Conservation (phyloP, 1,140 invertebrate species). For the Atopsyche davidsoni region DNA sequence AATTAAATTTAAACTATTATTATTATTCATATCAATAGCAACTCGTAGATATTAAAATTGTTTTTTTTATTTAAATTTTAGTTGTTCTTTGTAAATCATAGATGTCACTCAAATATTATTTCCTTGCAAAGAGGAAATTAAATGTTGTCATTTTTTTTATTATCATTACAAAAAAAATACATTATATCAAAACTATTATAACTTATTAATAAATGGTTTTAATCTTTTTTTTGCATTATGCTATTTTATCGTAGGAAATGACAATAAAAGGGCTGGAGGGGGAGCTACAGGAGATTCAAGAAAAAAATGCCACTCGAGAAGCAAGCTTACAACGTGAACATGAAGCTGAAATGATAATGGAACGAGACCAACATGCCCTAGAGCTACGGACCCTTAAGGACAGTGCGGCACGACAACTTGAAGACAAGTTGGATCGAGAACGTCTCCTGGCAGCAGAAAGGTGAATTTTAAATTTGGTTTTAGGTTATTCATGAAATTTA, state of each 20-base stretch:
- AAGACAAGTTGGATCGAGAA: constrained; percentile 27
- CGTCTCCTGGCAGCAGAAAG: constrained; percentile 25
- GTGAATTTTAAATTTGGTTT: too few species aligned
- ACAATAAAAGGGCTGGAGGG: constrained; percentile 46
- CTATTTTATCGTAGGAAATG: constrained; percentile 35
- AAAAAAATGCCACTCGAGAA: constrained; percentile 33
- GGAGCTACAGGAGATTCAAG: constrained; percentile 44
- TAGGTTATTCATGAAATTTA: too few species aligned
- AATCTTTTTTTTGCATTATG: not conserved
- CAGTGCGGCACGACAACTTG: constrained; percentile 15
- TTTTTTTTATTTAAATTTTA: too few species aligned
- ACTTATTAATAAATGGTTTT: not conserved
- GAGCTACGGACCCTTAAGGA: constrained; percentile 27
- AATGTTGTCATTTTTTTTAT: too few species aligned
- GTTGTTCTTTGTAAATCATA: too few species aligned
- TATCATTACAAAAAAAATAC: too few species aligned
- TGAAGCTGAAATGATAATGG: constrained; percentile 10
- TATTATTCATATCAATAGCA: too few species aligned
- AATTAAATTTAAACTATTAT: not conserved
- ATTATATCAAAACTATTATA: too few species aligned
- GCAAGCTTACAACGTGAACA: constrained; percentile 8
- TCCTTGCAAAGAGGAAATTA: too few species aligned
- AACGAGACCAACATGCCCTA: constrained; percentile 17
- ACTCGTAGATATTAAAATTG: too few species aligned
- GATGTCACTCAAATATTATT: too few species aligned